Evolutionary conservation across 2,113 vertebrate species (phyloP).

Genomic region (Salvator merianae): DNA sequence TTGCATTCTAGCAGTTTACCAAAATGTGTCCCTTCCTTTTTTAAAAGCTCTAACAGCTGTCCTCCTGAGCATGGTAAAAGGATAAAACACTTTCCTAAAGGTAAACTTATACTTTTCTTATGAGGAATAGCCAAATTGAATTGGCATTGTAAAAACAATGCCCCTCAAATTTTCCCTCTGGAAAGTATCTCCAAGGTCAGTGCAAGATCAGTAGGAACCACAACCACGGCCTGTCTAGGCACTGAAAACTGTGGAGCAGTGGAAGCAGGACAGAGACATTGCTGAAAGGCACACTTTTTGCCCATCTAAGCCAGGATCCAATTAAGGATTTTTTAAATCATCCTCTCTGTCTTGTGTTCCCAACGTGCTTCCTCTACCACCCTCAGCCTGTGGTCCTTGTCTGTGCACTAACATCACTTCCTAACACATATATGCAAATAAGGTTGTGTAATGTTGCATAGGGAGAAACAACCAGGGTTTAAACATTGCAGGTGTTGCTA

Average conservation of each 20-base stretch:
- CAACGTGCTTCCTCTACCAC: no score
- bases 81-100: constrained; percentile 4
- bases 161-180: accelerated
- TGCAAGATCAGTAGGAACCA: background rate
- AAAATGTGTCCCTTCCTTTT: background rate
- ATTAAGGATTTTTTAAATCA: no score
- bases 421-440: no score
- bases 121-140: background rate
- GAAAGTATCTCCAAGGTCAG: background rate
- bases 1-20: background rate
- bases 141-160: background rate
- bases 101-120: background rate
- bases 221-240: no score
- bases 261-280: no score
- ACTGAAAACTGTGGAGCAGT: no score
- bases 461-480: background rate
- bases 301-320: no score
- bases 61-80: accelerated
- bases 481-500: background rate
- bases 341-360: no score
- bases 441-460: background rate
- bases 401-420: no score
- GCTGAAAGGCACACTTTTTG: no score
- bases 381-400: no score
- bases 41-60: background rate